A percentile compares a stretch with the other conserved stretches of the same genome.
Evolutionary conservation across 2,113 vertebrate species (phyloP).

Genomic region (Thamnophis sirtalis): DNA sequence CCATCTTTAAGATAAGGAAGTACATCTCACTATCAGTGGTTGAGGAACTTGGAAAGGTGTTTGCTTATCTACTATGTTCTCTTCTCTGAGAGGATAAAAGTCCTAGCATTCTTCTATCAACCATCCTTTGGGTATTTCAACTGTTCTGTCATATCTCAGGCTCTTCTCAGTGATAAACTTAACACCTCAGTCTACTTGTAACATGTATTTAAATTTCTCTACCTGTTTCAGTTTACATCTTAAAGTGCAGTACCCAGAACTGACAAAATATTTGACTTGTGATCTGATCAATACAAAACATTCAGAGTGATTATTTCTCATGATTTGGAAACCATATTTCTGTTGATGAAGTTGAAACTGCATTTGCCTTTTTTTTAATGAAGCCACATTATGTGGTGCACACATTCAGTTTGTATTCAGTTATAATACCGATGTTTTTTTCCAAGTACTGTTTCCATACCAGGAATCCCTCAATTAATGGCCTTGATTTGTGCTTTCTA

Average conservation of each 20-base stretch:
- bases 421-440: not conserved
- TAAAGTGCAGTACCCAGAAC: not conserved
- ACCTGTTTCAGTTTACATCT: not conserved
- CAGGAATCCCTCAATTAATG: not conserved
- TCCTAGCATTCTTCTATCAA: not conserved
- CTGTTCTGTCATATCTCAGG: not conserved
- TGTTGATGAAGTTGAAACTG: not conserved
- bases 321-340: not conserved
- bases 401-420: not conserved
- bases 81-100: not conserved
- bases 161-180: not conserved
- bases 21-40: not conserved
- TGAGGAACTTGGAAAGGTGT: not conserved
- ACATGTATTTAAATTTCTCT: not conserved
- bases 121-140: not conserved
- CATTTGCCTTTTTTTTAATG: not conserved
- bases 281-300: not conserved
- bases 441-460: not conserved
- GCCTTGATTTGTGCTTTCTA: not conserved
- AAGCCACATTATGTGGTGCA: not conserved
- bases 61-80: not conserved
- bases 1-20: not conserved
- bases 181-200: not conserved
- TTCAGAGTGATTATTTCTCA: not conserved
- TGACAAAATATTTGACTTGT: not conserved